Conservation (phyloP, 2,797 vertebrate genomes). For the Galagoides demidoff region DNA sequence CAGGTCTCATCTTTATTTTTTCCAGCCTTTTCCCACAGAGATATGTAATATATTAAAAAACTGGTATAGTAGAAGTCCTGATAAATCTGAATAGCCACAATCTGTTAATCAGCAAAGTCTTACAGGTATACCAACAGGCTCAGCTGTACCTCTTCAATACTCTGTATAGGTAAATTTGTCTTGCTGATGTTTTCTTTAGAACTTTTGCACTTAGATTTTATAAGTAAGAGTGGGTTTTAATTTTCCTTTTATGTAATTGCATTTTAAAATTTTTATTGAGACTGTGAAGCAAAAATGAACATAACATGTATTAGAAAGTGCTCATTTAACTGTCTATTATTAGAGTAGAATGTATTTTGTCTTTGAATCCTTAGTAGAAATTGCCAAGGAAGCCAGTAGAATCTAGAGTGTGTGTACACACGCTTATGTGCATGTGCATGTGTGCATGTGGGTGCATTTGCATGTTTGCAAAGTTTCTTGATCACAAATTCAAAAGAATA, state of each 20-base stretch:
- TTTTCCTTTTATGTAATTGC: not conserved
- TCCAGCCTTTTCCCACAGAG: not conserved
- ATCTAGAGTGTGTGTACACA: not conserved
- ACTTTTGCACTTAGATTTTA: not conserved
- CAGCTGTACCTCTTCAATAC: not conserved
- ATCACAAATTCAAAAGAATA: not conserved
- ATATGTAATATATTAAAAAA: not conserved
- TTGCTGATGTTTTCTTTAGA: not conserved
- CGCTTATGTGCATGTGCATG: not conserved
- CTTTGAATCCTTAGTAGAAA: not conserved
- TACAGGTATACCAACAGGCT: rapidly evolving
- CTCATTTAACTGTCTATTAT: not conserved
- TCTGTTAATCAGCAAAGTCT: not conserved
- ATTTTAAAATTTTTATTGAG: not conserved
- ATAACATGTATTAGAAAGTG: not conserved
- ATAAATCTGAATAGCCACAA: not conserved
- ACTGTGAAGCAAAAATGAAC: not conserved
- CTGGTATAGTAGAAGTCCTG: not conserved
- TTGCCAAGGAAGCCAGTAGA: not conserved
- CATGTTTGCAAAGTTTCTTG: not conserved
- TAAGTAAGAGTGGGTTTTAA: not conserved
- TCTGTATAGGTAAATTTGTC: not conserved
- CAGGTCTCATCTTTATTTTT: not conserved
- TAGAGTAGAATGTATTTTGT: not conserved
- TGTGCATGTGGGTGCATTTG: not conserved